phyloP scores from a whole-genome alignment of 2,888 invertebrate species.

The Harpalus rufipes region DNA sequence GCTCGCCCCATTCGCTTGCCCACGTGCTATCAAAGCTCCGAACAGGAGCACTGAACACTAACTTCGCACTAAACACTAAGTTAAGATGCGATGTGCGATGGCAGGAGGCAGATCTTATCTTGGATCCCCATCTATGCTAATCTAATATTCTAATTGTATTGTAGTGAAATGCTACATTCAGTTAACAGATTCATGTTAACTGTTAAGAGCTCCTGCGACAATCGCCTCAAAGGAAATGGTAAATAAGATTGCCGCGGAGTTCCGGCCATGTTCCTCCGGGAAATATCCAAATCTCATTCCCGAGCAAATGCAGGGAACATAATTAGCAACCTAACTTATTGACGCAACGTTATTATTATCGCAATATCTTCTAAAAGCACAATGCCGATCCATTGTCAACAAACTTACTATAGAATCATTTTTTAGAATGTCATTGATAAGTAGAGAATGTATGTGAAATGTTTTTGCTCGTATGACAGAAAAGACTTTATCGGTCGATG shows the following conservation, averaged over 20 bases:
- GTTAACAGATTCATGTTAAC: conserved; percentile 78
- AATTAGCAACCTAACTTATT: conserved; percentile 42
- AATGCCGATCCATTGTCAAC: background rate
- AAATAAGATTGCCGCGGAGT: conserved; percentile 65
- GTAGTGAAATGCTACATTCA: conserved; percentile 77
- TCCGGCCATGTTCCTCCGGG: conserved; percentile 75
- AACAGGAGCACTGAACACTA: conserved; percentile 7
- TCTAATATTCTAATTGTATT: conserved; percentile 79
- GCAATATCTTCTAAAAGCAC: conserved; percentile 17
- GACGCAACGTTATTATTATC: conserved; percentile 10
- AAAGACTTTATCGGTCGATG: conserved; percentile 51
- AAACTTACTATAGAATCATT: conserved; percentile 15
- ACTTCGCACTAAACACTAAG: conserved; percentile 53
- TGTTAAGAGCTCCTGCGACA: conserved; percentile 71
- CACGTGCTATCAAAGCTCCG: conserved; percentile 4
- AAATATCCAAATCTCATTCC: conserved; percentile 78
- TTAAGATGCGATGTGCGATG: conserved; percentile 40
- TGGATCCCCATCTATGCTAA: conserved; percentile 72
- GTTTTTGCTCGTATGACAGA: conserved; percentile 36
- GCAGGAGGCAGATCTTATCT: conserved; percentile 61
- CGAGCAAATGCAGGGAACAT: conserved; percentile 69
- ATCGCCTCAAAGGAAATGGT: conserved; percentile 68
- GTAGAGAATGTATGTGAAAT: background rate
- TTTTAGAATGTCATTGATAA: conserved; percentile 30
- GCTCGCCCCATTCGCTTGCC: conserved; percentile 19